Evolutionary conservation across 2,888 invertebrate genomes (phyloP), one percentile per base, ranked within the genome.

Genomic region (Vanessa cardui): DNA sequence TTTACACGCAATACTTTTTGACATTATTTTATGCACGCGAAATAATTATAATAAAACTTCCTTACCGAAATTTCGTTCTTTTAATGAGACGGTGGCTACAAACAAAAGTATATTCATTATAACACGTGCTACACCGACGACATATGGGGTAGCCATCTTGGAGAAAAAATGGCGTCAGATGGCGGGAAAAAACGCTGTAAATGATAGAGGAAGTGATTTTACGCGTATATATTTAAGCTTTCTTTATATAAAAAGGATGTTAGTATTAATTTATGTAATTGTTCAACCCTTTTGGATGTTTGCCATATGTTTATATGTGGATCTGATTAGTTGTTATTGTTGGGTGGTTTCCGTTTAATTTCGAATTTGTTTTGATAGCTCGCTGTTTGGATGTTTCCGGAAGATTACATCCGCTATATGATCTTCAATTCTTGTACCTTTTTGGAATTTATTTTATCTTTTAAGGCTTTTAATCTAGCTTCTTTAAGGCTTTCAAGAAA

Each of bases 201-300:
- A 84, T 84, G 84, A 85, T 87, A 86, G 83, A 89, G 91, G 92
- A 92, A 92, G 87, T 89, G 89, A 91, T 91, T 90, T 90, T 87
- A 91, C 88, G 88, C 85, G 75, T 83, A 88, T 84, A 86, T 81
- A 84, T 77, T 83, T 82, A 84, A 88, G 80, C 80, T 83, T 83
- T 84, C 80, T 82, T 83, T 82, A 82, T 82, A 82, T 86, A 80
- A 82, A 83, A 78, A 87, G 90, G 90, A 90, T 87, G 78, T 78
- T 78, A 71, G 88, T 90, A 90, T 92, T 91, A 90, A 92, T 90
- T 90, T 90, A 90, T 89, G 82, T 89, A 88, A 90, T 89, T 88
- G 85, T 89, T 85, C 75, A 91, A 89, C 89, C 91, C 90, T 89
- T 90, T 83, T 74, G 78, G 80, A 81, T 82, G 79, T 79, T 79